Evolutionary conservation across 2,113 vertebrate genomes (phyloP).

Genomic region (Psammodynastes pulverulentus): DNA sequence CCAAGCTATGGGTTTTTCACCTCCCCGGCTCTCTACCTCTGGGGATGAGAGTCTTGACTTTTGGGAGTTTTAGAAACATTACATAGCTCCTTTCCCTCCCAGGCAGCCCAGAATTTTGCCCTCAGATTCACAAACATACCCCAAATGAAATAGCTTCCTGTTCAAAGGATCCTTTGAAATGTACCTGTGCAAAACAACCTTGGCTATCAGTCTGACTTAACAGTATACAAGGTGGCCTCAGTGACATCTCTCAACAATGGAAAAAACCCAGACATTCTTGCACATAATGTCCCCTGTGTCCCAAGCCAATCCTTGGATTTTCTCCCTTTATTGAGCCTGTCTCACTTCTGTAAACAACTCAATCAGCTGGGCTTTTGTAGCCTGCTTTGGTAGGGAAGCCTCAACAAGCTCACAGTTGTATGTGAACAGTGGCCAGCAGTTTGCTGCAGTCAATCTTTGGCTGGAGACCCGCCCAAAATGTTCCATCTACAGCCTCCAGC

Average conservation of each 20-base stretch:
- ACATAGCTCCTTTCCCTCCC: not conserved
- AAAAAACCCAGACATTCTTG: slow-evolving; percentile 54
- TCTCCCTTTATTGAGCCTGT: slow-evolving; percentile 57
- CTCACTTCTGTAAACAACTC: slow-evolving; percentile 53
- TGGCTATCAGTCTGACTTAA: slow-evolving; percentile 45
- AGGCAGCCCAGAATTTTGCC: slow-evolving; percentile 16
- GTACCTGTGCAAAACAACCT: slow-evolving; percentile 31
- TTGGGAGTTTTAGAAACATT: not conserved
- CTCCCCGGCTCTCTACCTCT: not conserved
- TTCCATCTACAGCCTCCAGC: slow-evolving; percentile 61
- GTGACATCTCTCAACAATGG: slow-evolving; percentile 62
- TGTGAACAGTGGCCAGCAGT: slow-evolving; percentile 28
- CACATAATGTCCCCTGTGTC: slow-evolving; percentile 60
- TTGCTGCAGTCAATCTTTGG: slow-evolving; percentile 60
- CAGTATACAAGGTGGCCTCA: rapidly evolving
- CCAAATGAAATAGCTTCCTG: slow-evolving; percentile 9
- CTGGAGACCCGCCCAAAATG: slow-evolving; percentile 63
- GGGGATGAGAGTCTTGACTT: not conserved
- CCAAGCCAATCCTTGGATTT: slow-evolving; percentile 64
- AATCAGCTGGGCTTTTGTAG: slow-evolving; percentile 26
- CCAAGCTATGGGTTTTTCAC: not conserved
- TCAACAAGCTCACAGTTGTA: slow-evolving; percentile 65
- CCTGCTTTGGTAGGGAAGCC: slow-evolving; percentile 35
- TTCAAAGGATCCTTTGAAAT: slow-evolving; percentile 7
- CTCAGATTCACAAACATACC: not conserved